Evolutionary conservation across 2,113 vertebrate species (phyloP), one percentile per base, ranked within the genome.

Genomic region (Nasalis larvatus): DNA sequence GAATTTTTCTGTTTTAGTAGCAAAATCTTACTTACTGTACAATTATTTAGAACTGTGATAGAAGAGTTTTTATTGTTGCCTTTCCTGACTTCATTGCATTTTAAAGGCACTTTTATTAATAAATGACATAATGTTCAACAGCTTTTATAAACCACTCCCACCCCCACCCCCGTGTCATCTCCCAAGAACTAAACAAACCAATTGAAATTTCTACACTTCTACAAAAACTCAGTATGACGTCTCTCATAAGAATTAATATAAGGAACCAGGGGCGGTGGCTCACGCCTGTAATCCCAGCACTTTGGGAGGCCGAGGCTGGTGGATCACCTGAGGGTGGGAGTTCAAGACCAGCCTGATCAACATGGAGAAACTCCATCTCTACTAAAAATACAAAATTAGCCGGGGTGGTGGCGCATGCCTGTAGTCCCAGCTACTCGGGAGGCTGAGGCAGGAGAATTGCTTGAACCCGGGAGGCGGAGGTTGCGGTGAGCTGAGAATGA

Each of bases 101-200:
- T 89, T 94, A 94, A 94, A 92, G 89, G 25, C 37, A 58, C 66
- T 93, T 92, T 4, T 88, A 21, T 73, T 94, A 94, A 69, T 71
- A 78, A 81, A 69, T 82, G 86, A 74, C 47, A 6, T 54, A 87
- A 40, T 58, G 6, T 68, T 17, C 27, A 58, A 88, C 32, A 23
- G 40, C 83, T 89, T 96, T 84, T 21, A 66, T 45, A 49, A 87
- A 68, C 23, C 45, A 69, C 13, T 16, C 66, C 30, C 40, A 73
- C 56, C 30, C 58, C 27, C 11, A 63, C 11, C 27, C 27, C 12
- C 2, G 0, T 63, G 5, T 35, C 17, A 47, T n/a, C 40, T 10
- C 5, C 13, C 49, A 13, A 86, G 60, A 37, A 20, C 14, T 35
- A 47, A 77, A 42, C 45, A 52, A 89, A 37, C 71, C n/a, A 74